A percentile compares a stretch with the other conserved stretches of the same genome.
Evolutionary conservation across 2,797 vertebrate genomes (phyloP).

Genomic region (Spatula clypeata): DNA sequence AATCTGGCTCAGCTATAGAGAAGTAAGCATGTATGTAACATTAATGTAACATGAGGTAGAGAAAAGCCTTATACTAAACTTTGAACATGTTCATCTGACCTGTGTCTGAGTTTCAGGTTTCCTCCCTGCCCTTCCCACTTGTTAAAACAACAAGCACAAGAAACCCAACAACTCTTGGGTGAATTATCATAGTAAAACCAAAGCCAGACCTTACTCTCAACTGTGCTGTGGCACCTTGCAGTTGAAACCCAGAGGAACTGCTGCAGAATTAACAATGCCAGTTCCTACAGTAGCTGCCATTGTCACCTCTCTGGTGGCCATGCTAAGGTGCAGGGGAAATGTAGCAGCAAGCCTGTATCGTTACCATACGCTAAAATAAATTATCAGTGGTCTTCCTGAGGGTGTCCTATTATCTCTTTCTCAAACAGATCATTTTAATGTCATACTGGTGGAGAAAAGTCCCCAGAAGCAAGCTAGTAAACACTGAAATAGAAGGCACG

Average conservation of each 20-base stretch:
- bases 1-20: background rate
- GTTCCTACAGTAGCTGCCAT: background rate
- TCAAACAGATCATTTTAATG: background rate
- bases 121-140: background rate
- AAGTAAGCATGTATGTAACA: background rate
- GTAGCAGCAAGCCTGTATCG: fast-evolving
- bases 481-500: background rate
- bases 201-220: background rate
- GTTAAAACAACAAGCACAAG: background rate
- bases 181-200: background rate
- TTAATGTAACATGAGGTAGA: background rate
- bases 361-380: background rate
- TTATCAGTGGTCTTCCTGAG: background rate
- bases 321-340: fast-evolving
- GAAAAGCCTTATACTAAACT: background rate
- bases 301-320: fast-evolving
- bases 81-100: background rate
- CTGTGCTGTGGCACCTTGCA: fast-evolving
- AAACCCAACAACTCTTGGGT: fast-evolving
- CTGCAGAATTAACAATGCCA: background rate
- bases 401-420: background rate
- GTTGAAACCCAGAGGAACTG: background rate
- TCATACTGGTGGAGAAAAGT: background rate
- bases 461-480: background rate
- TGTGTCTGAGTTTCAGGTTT: background rate